Base-by-base conservation (phyloP, 2,113 vertebrate species). In the Aptenodytes patagonicus region DNA sequence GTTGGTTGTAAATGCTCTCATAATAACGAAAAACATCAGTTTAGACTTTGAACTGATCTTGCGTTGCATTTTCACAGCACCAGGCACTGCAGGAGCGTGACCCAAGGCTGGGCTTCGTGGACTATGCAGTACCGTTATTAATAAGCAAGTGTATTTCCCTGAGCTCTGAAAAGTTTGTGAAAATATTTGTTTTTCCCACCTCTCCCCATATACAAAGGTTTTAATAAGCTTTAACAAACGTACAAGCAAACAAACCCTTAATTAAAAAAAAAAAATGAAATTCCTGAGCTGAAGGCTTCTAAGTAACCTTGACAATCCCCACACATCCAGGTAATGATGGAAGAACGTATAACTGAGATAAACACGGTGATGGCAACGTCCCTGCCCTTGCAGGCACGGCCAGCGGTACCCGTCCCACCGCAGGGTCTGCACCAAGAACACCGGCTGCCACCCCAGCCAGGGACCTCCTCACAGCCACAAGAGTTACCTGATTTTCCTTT, bases 181-280 rank as follows among this genome's bases (percentile, higher is more conserved):
- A 62, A 95, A 34, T 81, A 85, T 64, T 77, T 88, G 81, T 19
- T 76, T 58, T 87, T 16, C 89, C 70, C 93, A 93, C 55, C 78
- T 94, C 89, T 73, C 75, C 69, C 81, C 84, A 47, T 17, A 73
- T 11, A 93, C 71, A 44, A 68, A 83, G 51, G 68, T 76, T 95
- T 94, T 91, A 91, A 91, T 90, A 76, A 91, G 78, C 81, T 90
- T 93, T 85, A 90, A 89, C 95, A 95, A 92, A 90, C 65, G 83
- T 2, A 49, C 40, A 90, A 93, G 89, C 89, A 95, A 97, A 94
- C 72, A 91, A 88, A 66, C 17, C 54, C 81, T 77, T 88, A 91
- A 93, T 92, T 88, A 76, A 92, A 85, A 91, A n/a, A 64, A 38
- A n/a, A 25, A 28, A 31, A 71, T 58, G 38, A 57, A 82, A 93